These are phyloP conservation scores for Tryphoninae sp. DNA, from an alignment of 2,888 invertebrate genomes.

Conservation along the genomic window DNA sequence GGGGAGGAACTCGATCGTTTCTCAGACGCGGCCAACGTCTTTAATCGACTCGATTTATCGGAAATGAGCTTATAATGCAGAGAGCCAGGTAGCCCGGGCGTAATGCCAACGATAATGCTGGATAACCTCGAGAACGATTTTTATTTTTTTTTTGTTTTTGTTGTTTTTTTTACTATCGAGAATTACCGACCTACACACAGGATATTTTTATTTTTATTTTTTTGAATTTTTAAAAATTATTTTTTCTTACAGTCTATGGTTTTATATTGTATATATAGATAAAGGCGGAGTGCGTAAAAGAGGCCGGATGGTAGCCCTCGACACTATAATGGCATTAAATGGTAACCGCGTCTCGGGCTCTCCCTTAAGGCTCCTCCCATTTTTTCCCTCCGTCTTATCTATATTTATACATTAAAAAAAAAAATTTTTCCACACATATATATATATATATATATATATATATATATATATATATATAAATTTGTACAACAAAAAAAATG, in stretches of 20 bases:
- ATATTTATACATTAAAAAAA: neutral
- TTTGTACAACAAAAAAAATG: no score
- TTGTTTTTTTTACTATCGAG: neutral
- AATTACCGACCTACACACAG: neutral
- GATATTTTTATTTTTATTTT: neutral
- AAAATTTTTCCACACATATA: neutral
- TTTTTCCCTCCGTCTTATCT: slow-evolving; percentile 49
- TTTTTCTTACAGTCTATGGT: neutral
- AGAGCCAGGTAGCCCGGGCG: slow-evolving; percentile 69
- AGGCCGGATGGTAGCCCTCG: slow-evolving; percentile 70
- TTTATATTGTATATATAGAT: neutral
- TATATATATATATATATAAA: no score
- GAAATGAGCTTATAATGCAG: slow-evolving; percentile 77
- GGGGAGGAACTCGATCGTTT: slow-evolving; percentile 47
- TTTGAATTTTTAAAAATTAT: neutral
- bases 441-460: slow-evolving; percentile 12
- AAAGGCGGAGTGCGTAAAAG: slow-evolving; percentile 46
- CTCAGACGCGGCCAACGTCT: slow-evolving; percentile 69
- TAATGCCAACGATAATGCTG: slow-evolving; percentile 73
- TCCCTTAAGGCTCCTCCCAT: slow-evolving; percentile 64
- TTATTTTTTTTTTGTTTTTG: slow-evolving; percentile 24
- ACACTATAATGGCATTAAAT: slow-evolving; percentile 75
- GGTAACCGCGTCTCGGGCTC: slow-evolving; percentile 66
- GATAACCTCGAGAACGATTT: slow-evolving; percentile 57
- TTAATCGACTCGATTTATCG: slow-evolving; percentile 77